phyloP scores from a whole-genome alignment of 53 echinoderm and acorn worm genomes.

The Zoroaster sp. region DNA sequence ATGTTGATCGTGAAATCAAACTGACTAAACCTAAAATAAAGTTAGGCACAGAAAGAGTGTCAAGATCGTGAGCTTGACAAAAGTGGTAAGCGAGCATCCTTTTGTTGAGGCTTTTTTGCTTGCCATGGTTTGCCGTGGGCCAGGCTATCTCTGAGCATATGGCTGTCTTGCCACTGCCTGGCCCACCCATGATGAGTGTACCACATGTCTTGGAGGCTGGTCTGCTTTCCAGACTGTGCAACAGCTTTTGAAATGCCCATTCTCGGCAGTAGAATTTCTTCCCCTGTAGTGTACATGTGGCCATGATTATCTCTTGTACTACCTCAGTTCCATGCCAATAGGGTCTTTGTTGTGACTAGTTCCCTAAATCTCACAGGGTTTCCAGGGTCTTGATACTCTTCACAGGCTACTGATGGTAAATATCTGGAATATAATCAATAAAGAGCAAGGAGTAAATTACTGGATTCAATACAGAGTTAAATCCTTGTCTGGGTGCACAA shows the following conservation, averaged over 20 bases:
- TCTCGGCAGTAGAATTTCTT: conserved; percentile 98
- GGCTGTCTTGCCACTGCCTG: conserved; percentile 97
- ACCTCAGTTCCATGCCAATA: conserved; percentile 38
- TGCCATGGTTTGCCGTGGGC: conserved; percentile 88
- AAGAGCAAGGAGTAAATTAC: conserved; percentile 44
- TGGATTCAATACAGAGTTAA: conserved; percentile 27
- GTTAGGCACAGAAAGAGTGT: conserved; percentile 90
- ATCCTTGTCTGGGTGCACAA: conserved; percentile 7
- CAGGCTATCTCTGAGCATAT: conserved; percentile 93
- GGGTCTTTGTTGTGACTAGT: not conserved
- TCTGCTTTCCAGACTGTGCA: conserved; percentile 93
- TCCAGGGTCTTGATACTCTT: conserved; percentile 25
- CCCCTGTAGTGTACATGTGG: conserved; percentile 95
- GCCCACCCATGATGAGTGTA: conserved; percentile 96
- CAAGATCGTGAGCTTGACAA: conserved; percentile 90
- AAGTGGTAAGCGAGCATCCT: conserved; percentile 94
- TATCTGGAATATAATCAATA: conserved; percentile 50
- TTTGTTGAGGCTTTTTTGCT: conserved; percentile 87
- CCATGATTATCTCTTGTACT: conserved; percentile 60
- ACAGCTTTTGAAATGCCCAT: conserved; percentile 98
- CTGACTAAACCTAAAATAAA: conserved; percentile 93
- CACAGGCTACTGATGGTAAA: not conserved
- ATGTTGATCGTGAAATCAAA: conserved; percentile 82
- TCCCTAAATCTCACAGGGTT: conserved; percentile 3
- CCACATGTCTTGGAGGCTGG: conserved; percentile 98